phyloP scores from a whole-genome alignment of 2,888 invertebrate genomes.

The Xylophagus ater region DNA sequence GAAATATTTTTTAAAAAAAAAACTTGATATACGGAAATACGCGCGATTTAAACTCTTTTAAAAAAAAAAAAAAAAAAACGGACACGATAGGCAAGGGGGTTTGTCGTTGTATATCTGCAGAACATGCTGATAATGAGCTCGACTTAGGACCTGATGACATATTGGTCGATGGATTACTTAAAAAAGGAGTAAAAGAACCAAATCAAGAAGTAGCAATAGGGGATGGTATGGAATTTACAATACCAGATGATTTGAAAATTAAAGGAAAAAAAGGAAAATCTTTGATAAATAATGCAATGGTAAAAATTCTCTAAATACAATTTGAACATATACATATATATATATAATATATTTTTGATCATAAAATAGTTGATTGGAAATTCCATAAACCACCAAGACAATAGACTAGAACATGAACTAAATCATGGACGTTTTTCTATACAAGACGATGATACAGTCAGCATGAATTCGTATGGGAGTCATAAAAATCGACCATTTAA shows the following conservation, averaged over 20 bases:
- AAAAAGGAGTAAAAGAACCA: conserved; percentile 79
- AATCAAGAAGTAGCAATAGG: conserved; percentile 87
- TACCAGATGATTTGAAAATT: conserved; percentile 77
- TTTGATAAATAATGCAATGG: conserved; percentile 66
- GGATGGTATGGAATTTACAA: conserved; percentile 87
- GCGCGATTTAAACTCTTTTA: too few relatives aligned
- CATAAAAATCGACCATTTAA: conserved; percentile 82
- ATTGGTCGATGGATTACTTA: conserved; percentile 73
- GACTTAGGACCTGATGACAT: conserved; percentile 56
- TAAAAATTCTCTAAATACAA: too few relatives aligned
- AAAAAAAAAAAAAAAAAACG: conserved; percentile 20
- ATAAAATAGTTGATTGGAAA: conserved; percentile 49
- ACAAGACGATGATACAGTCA: conserved; percentile 68
- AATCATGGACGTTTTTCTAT: conserved; percentile 60
- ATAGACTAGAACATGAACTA: conserved; percentile 62
- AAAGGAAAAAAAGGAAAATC: conserved; percentile 74
- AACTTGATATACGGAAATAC: too few relatives aligned
- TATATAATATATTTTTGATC: background rate
- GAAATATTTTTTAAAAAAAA: too few relatives aligned
- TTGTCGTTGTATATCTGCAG: conserved; percentile 58
- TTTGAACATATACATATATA: too few relatives aligned
- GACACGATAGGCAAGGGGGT: conserved; percentile 41
- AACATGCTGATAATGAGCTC: conserved; percentile 51
- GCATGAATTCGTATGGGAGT: conserved; percentile 86
- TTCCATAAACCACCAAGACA: conserved; percentile 70